Evolutionary conservation across 2,888 invertebrate genomes (phyloP), one percentile per base, ranked within the genome.

Genomic region (Eustalomyia histrio): DNA sequence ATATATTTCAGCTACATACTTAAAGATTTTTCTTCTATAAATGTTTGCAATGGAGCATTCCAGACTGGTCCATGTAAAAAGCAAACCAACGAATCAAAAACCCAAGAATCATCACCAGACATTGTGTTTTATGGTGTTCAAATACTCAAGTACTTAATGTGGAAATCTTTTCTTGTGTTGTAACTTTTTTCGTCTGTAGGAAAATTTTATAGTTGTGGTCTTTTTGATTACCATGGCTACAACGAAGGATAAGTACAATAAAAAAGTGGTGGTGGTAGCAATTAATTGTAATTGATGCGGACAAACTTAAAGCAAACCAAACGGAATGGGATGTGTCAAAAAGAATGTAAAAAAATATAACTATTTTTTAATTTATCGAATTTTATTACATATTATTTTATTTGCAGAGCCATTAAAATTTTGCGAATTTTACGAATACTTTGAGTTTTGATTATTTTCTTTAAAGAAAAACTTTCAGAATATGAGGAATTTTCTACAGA

Each of bases 61-160:
- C 98, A 98, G 60, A 97, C 93, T 0, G 97, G 97, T 2, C 97
- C 97, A 89, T 97, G 96, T 67, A 98, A 91, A 90, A 97, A 98
- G 79, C 96, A 96, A 29, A 98, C 95, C 78, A 98, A 91, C 0
- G 97, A 97, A 91, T 98, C 98, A 87, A 97, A 96, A 14, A 98
- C 96, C 97, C 97, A 97, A 7, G 95, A 94, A 90, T 94, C 95
- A 76, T 94, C 94, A 81, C 94, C 94, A 8, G 91, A 83, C 91
- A 91, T 91, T 39, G 39, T 12, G 10, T 64, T 57, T 73, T 14
- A 10, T 17, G 8, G 35, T 10, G 35, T 35, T 39, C 3, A 39
- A 39, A 1, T 39, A 12, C 14, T 39, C 7, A 52, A 53, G 17
- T 18, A 10, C 10, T 65, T 58, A 33, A 43, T 47, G 47, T 57